phyloP scores from a whole-genome alignment of 2,888 invertebrate species.

The Drosophila engyochracea region DNA sequence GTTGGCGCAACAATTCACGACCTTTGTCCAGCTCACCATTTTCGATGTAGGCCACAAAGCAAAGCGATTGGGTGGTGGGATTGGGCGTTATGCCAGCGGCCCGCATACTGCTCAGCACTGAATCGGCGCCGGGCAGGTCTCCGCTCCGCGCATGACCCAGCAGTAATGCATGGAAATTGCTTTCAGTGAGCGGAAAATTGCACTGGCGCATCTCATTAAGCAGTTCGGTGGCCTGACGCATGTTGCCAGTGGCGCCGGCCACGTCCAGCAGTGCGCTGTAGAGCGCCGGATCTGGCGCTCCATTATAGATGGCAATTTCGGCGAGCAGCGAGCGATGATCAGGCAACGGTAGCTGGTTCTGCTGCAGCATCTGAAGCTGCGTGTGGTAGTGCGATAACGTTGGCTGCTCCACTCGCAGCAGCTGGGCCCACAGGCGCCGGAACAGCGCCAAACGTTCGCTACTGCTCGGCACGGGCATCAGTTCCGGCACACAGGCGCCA shows the following conservation, averaged over 20 bases:
- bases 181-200: constrained; percentile 87
- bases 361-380: constrained; percentile 87
- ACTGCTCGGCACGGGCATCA: constrained; percentile 86
- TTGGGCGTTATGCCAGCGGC: constrained; percentile 86
- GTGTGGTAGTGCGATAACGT: constrained; percentile 86
- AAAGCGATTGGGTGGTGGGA: constrained; percentile 86
- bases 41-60: constrained; percentile 86
- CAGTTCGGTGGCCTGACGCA: constrained; percentile 87
- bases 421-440: constrained; percentile 86
- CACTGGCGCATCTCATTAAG: constrained; percentile 88
- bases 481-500: constrained; percentile 85
- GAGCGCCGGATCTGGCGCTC: constrained; percentile 83
- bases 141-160: constrained; percentile 86
- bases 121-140: constrained; percentile 85
- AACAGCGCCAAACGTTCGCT: constrained; percentile 86
- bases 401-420: constrained; percentile 83
- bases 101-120: constrained; percentile 87
- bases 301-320: constrained; percentile 84
- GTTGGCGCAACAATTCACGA: constrained; percentile 59
- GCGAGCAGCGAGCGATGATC: constrained; percentile 70
- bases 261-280: constrained; percentile 87
- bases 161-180: constrained; percentile 88
- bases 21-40: constrained; percentile 84
- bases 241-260: constrained; percentile 87
- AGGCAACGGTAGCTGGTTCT: constrained; percentile 86